A percentile compares a stretch with the other conserved stretches of the same genome.
phyloP scores from a whole-genome alignment of 2,888 invertebrate species.

The Sthenelais limicola region DNA sequence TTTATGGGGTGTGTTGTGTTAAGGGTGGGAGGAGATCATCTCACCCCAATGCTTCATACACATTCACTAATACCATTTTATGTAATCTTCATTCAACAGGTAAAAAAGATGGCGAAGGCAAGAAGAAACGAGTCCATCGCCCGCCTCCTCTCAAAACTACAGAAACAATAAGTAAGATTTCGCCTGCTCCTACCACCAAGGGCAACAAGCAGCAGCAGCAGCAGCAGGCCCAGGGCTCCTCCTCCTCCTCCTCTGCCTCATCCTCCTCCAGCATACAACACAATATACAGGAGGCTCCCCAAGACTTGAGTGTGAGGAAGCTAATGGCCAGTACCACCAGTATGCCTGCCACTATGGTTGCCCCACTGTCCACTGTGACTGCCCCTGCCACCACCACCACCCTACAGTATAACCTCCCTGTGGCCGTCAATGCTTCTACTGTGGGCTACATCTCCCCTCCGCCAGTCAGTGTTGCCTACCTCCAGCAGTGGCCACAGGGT shows the following conservation, averaged over 20 bases:
- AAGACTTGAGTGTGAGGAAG: constrained; percentile 3
- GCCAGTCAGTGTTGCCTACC: constrained; percentile 14
- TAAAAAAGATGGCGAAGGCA: constrained; percentile 4
- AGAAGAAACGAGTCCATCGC: constrained; percentile 14
- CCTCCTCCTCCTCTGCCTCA: too few species aligned
- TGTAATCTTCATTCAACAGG: too few species aligned
- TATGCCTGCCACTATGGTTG: too few species aligned
- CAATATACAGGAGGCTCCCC: neutral
- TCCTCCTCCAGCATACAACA: too few species aligned
- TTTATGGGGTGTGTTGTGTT: too few species aligned
- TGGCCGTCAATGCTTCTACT: constrained; percentile 16
- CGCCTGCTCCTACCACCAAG: neutral
- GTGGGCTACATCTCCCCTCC: constrained; percentile 1
- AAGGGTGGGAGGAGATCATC: too few species aligned
- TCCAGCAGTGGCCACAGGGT: constrained; percentile 19
- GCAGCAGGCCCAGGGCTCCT: too few species aligned
- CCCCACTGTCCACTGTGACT: neutral
- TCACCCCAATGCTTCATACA: too few species aligned
- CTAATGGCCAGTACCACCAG: neutral
- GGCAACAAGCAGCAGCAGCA: neutral
- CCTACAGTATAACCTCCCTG: neutral
- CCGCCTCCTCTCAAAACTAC: neutral
- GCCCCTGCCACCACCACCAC: neutral
- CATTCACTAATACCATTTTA: neutral
- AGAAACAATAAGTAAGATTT: neutral